phyloP scores from a whole-genome alignment of 2,113 vertebrate genomes.

The Bos javanicus region DNA sequence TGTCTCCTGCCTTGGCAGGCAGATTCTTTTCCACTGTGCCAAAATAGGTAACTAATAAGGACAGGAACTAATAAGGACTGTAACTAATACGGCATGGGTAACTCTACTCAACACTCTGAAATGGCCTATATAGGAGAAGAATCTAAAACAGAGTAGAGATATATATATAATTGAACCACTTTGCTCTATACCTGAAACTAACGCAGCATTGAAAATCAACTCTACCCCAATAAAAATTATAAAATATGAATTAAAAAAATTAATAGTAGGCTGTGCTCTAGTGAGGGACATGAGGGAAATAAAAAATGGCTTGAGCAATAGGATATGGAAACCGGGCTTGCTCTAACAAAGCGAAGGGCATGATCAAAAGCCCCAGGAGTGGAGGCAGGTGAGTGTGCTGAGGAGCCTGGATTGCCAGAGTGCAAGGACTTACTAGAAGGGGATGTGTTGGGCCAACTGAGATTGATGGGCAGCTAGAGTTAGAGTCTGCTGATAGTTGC shows the following conservation, averaged over 20 bases:
- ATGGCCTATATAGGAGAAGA: neutral
- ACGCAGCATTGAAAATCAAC: neutral
- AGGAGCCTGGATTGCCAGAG: neutral
- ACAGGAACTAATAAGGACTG: neutral
- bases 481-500: neutral
- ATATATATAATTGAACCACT: neutral
- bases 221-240: neutral
- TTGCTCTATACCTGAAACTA: neutral
- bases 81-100: neutral
- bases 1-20: neutral
- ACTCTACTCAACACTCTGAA: neutral
- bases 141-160: neutral
- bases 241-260: neutral
- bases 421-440: fast-evolving
- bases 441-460: fast-evolving
- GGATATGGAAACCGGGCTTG: no score
- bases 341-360: neutral
- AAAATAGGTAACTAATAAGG: neutral
- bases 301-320: neutral
- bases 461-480: neutral
- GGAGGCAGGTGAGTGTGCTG: neutral
- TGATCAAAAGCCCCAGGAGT: neutral
- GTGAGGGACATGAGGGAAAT: neutral
- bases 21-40: neutral
- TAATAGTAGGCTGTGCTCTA: neutral